Evolutionary conservation across 2,113 vertebrate genomes (phyloP), one percentile per base, ranked within the genome.

Genomic region (Nothobranchius furzeri): DNA sequence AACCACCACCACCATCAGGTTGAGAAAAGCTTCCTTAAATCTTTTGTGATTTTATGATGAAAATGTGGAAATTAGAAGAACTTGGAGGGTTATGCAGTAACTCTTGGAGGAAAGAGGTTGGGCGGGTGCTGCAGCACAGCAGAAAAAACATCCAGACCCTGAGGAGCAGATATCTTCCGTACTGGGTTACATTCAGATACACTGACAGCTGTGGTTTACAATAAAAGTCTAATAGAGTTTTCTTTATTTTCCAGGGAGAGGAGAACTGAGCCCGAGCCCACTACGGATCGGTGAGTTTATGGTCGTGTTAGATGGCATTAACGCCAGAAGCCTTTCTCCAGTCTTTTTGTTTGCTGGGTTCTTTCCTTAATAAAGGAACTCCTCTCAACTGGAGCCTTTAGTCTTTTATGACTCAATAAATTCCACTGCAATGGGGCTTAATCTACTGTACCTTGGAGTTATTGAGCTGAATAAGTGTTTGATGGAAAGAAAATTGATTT

Each of bases 281-380:
- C 61, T 36, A 81, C 76, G 83, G 80, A 90, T 82, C 78, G 74
- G 89, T 91, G 70, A 84, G 87, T 90, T 89, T 78, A 79, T 83
- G 73, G 83, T 85, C 74, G 83, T 79, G 69, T 77, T 78, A 70
- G 25, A 68, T 56, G 57, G 61, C 24, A 49, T 68, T 73, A 9
- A 82, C 78, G 76, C 74, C 56, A 48, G 13, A 55, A 58, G 51
- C 56, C 47, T 63, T 78, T 81, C 68, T 69, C 57, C 20, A 1
- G 42, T 79, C 68, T 78, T 4, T 60, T 73, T 72, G 36, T 84
- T 73, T 54, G 78, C 42, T 79, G 77, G 48, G 10, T 75, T 74
- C 49, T 66, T 25, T 12, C 45, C 68, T 81, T 74, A 46, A 37
- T 30, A 11, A 68, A 73, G 58, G 73, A 8, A 47, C 55, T 60